Conservation (phyloP, 2,888 invertebrate species). For the Antheraea assamensis region DNA sequence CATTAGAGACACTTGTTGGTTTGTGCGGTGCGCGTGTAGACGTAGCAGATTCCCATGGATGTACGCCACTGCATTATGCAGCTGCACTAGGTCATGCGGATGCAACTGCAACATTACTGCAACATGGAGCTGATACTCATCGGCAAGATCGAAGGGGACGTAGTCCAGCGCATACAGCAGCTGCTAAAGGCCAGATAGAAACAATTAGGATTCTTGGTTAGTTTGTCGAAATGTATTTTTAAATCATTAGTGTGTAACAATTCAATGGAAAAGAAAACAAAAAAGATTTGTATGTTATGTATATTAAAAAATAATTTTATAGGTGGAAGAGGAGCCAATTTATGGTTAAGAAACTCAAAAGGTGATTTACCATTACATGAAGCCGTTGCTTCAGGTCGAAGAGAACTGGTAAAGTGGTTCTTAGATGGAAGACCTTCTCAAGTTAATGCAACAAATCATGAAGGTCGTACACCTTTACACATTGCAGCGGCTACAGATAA, state of each 20-base stretch:
- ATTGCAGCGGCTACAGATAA: slow-evolving; percentile 97
- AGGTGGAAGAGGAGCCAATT: slow-evolving; percentile 87
- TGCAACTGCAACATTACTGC: slow-evolving; percentile 93
- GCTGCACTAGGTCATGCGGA: slow-evolving; percentile 98
- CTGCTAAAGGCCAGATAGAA: slow-evolving; percentile 97
- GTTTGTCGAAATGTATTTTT: slow-evolving; percentile 23
- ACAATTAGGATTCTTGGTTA: slow-evolving; percentile 88
- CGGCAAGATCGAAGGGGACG: slow-evolving; percentile 96
- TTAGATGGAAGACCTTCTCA: slow-evolving; percentile 91
- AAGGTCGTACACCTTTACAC: slow-evolving; percentile 96
- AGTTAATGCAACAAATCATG: slow-evolving; percentile 94
- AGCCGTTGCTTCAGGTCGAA: slow-evolving; percentile 95
- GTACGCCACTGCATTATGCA: slow-evolving; percentile 97
- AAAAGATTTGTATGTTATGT: neutral
- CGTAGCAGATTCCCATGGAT: slow-evolving; percentile 95
- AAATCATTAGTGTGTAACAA: neutral
- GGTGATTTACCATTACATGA: slow-evolving; percentile 98
- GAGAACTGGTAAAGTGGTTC: slow-evolving; percentile 94
- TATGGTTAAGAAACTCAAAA: slow-evolving; percentile 95
- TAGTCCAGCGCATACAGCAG: slow-evolving; percentile 96
- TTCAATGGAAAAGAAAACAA: neutral
- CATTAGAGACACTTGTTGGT: slow-evolving; percentile 93
- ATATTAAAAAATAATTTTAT: slow-evolving; percentile 27
- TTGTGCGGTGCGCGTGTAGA: slow-evolving; percentile 95
- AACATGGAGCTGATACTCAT: slow-evolving; percentile 94